phyloP scores from a whole-genome alignment of 2,113 vertebrate species.

The Tachysurus vachellii region DNA sequence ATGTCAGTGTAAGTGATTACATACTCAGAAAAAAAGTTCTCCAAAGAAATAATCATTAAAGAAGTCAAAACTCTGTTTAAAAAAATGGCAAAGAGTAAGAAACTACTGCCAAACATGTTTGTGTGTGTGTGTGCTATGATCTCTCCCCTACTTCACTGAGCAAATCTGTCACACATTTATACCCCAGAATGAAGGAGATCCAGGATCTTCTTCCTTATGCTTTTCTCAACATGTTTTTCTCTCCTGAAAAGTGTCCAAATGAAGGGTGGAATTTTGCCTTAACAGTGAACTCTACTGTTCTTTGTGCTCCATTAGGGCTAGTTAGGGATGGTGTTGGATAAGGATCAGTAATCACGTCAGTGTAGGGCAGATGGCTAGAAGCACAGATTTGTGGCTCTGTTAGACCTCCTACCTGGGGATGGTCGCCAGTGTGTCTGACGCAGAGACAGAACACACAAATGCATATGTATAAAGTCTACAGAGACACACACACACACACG shows the following conservation, averaged over 20 bases:
- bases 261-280: neutral
- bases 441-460: constrained; percentile 21
- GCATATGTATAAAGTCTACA: constrained; percentile 2
- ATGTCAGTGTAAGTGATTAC: neutral
- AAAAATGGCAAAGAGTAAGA: neutral
- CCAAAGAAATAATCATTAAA: neutral
- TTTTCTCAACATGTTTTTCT: constrained; percentile 9
- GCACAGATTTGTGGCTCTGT: constrained; percentile 42
- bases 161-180: constrained; percentile 26
- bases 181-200: constrained; percentile 17
- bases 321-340: constrained; percentile 45
- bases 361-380: constrained; percentile 27
- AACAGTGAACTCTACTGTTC: constrained; percentile 37
- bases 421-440: constrained; percentile 63
- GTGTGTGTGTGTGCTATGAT: neutral
- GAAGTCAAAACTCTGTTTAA: neutral
- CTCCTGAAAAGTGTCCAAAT: constrained; percentile 19
- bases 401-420: constrained; percentile 59
- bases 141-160: constrained; percentile 11
- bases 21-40: neutral
- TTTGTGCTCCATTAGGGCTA: neutral
- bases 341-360: constrained; percentile 58
- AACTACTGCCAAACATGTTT: neutral
- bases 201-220: constrained; percentile 10
- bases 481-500: neutral